phyloP scores from a whole-genome alignment of 2,888 invertebrate genomes.

The Dioctria linearis region DNA sequence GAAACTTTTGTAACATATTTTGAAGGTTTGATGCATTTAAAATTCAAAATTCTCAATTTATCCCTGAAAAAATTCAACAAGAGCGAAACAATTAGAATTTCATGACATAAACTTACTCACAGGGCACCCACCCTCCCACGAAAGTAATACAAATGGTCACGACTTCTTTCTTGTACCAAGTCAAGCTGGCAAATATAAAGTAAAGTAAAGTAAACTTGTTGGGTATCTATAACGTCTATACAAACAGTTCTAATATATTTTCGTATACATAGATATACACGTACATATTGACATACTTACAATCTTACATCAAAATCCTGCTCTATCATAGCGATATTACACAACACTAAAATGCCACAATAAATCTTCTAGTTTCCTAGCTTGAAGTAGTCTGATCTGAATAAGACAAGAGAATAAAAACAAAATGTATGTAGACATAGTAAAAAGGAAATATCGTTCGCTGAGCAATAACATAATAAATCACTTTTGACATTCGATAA shows the following conservation, averaged over 20 bases:
- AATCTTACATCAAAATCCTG: not conserved
- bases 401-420: not conserved
- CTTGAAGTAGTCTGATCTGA: not conserved
- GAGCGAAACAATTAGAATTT: not conserved
- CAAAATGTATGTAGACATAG: not conserved
- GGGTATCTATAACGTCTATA: too few relatives aligned
- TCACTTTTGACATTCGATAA: conserved; percentile 47
- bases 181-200: not conserved
- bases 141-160: conserved; percentile 26
- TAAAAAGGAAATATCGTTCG: not conserved
- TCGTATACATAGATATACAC: too few relatives aligned
- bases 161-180: conserved; percentile 5
- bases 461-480: conserved; percentile 38
- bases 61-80: too few relatives aligned
- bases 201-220: too few relatives aligned
- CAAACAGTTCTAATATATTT: too few relatives aligned
- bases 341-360: not conserved
- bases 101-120: conserved; percentile 9
- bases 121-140: conserved; percentile 8
- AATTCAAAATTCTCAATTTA: too few relatives aligned
- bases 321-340: not conserved
- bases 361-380: not conserved
- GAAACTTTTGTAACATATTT: too few relatives aligned
- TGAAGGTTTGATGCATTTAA: too few relatives aligned
- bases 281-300: too few relatives aligned